These are phyloP conservation scores for Malthinus flaveolus DNA, from an alignment of 2,888 invertebrate genomes.

Conservation along the genomic window DNA sequence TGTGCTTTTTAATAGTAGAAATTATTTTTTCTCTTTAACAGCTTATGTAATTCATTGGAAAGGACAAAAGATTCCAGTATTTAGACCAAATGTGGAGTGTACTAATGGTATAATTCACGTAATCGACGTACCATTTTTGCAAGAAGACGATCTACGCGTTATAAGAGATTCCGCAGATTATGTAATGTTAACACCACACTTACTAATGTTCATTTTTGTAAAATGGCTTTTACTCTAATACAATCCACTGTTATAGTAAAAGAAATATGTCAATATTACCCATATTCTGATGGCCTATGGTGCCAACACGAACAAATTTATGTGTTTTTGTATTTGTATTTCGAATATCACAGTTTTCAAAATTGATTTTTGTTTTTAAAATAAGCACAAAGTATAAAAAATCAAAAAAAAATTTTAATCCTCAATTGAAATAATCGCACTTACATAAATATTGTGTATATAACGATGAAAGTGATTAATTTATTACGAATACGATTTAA, in stretches of 20 bases:
- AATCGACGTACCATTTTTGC: constrained; percentile 84
- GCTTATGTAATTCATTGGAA: constrained; percentile 87
- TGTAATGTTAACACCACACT: constrained; percentile 32
- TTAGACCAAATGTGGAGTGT: constrained; percentile 91
- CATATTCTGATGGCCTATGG: constrained; percentile 19
- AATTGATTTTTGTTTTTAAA: background rate
- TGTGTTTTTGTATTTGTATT: background rate
- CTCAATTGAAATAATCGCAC: background rate
- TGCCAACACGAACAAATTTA: no score
- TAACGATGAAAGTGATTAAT: background rate
- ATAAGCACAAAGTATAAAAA: constrained; percentile 5
- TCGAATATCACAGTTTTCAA: background rate
- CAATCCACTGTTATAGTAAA: constrained; percentile 19
- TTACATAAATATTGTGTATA: background rate
- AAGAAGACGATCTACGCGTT: constrained; percentile 80
- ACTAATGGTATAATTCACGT: constrained; percentile 96
- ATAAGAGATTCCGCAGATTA: constrained; percentile 55
- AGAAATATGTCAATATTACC: constrained; percentile 22
- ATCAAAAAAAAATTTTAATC: constrained; percentile 1
- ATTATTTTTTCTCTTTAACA: constrained; percentile 46
- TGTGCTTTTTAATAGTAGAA: background rate
- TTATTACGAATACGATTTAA: constrained; percentile 19
- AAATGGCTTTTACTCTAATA: constrained; percentile 53
- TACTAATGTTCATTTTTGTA: constrained; percentile 50
- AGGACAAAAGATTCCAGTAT: constrained; percentile 79